Evolutionary conservation across 2,113 vertebrate species (phyloP), one percentile per base, ranked within the genome.

Genomic region (Dicentrarchus labrax): DNA sequence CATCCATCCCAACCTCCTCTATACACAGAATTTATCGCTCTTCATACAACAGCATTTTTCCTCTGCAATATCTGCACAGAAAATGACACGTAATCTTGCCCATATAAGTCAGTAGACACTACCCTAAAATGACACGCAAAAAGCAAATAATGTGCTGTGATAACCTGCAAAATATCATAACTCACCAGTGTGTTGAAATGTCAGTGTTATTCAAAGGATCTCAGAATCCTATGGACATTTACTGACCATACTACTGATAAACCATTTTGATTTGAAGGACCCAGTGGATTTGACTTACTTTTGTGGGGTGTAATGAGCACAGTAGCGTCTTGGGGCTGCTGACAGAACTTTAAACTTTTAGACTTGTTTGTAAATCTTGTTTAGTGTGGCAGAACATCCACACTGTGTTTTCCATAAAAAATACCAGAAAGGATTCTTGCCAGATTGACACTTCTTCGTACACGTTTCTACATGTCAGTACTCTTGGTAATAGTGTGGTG

Each of bases 401-500:
- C 51, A 41, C 15, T 61, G 62, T 41, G 15, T 53, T 62, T 61
- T 80, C 47, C 51, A 76, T 17, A 76, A 12, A 50, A 24, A 67
- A 72, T 21, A n/a, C n/a, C 2, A 15, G 13, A 61, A 30, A 51
- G 7, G 21, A 76, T 41, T 78, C 16, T 41, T 69, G 24, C 16
- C 24, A 12, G 57, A 73, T 7, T 78, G 60, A 86, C 39, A 56
- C 48, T 53, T 64, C 19, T 61, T 73, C 39, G 70, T 72, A n/a
- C 4, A 60, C 4, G 56, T 80, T 21, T 67, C 11, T 50, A 53
- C 30, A 62, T 77, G 57, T 68, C 61, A 51, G 56, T 51, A 19
- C 56, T 73, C 53, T 61, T 48, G 17, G 69, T 84, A 81, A 72
- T 45, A 47, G 39, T 67, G 64, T 75, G 72, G 72, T 62, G 75